Evolutionary conservation across 2,888 invertebrate species (phyloP).

Genomic region (Dynastes grantii): DNA sequence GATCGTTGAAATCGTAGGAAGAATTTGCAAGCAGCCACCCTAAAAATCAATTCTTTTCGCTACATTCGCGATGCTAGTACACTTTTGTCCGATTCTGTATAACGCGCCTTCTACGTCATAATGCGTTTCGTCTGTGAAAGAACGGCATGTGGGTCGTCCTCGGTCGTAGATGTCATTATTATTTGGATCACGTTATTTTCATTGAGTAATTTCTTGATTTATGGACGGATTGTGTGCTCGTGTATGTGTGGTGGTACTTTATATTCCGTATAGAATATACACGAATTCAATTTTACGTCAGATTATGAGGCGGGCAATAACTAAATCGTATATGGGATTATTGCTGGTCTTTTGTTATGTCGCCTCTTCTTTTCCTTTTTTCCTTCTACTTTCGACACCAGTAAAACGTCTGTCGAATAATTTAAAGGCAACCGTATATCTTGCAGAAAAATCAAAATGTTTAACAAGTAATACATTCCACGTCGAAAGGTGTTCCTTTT

Average conservation of each 20-base stretch:
- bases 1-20: too few species aligned
- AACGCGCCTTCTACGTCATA: not conserved
- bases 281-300: slow-evolving; percentile 24
- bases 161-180: slow-evolving; percentile 24
- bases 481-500: too few species aligned
- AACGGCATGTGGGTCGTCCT: slow-evolving; percentile 7
- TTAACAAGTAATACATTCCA: too few species aligned
- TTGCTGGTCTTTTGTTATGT: not conserved
- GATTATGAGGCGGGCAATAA: not conserved
- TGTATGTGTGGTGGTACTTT: slow-evolving; percentile 3
- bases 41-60: not conserved
- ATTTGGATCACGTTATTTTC: slow-evolving; percentile 45
- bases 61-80: not conserved
- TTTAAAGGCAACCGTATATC: too few species aligned
- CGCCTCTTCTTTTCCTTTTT: not conserved
- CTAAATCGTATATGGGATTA: not conserved
- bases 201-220: slow-evolving; percentile 45
- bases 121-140: slow-evolving; percentile 6
- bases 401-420: too few species aligned
- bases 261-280: slow-evolving; percentile 8
- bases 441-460: too few species aligned
- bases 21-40: too few species aligned
- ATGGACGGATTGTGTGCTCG: slow-evolving; percentile 20
- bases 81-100: not conserved
- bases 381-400: not conserved